Conservation (phyloP, 2,113 vertebrate genomes). For the Butorides virescens region DNA sequence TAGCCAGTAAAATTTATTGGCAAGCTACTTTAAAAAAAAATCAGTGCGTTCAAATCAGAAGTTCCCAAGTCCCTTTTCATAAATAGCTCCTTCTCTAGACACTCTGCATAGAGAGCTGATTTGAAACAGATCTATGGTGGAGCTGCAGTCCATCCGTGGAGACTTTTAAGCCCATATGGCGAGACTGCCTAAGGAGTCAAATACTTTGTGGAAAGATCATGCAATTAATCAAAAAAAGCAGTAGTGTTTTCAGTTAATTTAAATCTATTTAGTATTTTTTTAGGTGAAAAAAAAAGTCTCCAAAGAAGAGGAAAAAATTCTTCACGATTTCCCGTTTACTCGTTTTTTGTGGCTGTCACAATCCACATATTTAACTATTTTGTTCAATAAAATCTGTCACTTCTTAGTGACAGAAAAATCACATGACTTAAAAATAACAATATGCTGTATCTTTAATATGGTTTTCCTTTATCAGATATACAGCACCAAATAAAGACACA, state of each 20-base stretch:
- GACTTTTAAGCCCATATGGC: conserved; percentile 48
- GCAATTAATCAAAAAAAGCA: conserved; percentile 51
- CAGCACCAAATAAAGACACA: not conserved
- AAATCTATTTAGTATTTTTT: conserved; percentile 25
- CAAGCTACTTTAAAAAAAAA: not conserved
- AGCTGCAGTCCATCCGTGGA: conserved; percentile 46
- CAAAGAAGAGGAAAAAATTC: conserved; percentile 12
- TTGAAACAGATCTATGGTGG: conserved; percentile 42
- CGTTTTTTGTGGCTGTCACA: not conserved
- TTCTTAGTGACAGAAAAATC: not conserved
- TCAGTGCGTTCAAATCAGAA: not conserved
- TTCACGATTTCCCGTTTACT: not conserved
- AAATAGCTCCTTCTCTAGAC: not conserved
- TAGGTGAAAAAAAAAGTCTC: conserved; percentile 1
- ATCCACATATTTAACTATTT: conserved; percentile 1
- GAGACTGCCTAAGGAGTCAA: conserved; percentile 49
- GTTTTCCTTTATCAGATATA: not conserved
- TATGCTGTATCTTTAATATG: not conserved
- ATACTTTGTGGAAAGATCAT: conserved; percentile 44
- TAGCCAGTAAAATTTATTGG: not conserved
- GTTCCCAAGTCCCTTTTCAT: not conserved
- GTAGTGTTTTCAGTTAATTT: conserved; percentile 44
- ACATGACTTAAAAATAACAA: not conserved
- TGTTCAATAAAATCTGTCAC: conserved; percentile 3
- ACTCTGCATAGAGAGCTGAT: not conserved